These are phyloP conservation scores for Hedychridium roseum DNA, from an alignment of 2,888 invertebrate genomes.

Conservation along the genomic window DNA sequence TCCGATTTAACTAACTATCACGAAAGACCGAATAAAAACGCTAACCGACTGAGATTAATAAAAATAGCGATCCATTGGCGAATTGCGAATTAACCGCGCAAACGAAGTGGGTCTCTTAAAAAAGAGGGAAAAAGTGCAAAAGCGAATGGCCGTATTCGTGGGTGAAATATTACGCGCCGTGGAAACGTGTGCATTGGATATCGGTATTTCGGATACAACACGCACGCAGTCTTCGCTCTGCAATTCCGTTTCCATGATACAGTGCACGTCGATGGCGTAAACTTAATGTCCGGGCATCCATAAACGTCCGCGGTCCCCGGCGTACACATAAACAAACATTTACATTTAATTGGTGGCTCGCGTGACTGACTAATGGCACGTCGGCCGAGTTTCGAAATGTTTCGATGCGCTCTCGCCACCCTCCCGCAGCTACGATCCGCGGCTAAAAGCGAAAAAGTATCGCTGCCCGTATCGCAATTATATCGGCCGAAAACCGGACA, in stretches of 20 bases:
- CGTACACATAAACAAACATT: constrained; percentile 60
- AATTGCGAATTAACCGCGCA: no score
- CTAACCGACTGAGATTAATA: no score
- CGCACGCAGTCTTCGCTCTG: constrained; percentile 14
- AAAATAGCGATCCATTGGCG: no score
- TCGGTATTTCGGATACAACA: no score
- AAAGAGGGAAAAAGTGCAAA: not conserved
- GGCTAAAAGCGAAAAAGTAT: constrained; percentile 20
- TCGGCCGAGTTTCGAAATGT: constrained; percentile 46
- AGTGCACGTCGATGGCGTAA: constrained; percentile 49
- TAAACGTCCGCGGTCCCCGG: constrained; percentile 55
- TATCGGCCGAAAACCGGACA: no score
- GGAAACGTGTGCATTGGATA: no score
- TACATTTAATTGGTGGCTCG: constrained; percentile 59
- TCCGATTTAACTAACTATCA: no score
- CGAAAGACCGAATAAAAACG: no score
- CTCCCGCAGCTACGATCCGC: constrained; percentile 24
- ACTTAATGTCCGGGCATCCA: constrained; percentile 56
- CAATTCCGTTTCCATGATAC: constrained; percentile 27
- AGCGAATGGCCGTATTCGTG: not conserved
- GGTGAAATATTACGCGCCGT: not conserved
- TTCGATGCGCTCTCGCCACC: constrained; percentile 34
- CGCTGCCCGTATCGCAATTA: constrained; percentile 19
- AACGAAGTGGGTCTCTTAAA: no score
- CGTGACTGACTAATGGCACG: constrained; percentile 47